A percentile compares a stretch with the other conserved stretches of the same genome.
Evolutionary conservation across 2,888 invertebrate species (phyloP).

Genomic region (Caenorhabditis sp.): DNA sequence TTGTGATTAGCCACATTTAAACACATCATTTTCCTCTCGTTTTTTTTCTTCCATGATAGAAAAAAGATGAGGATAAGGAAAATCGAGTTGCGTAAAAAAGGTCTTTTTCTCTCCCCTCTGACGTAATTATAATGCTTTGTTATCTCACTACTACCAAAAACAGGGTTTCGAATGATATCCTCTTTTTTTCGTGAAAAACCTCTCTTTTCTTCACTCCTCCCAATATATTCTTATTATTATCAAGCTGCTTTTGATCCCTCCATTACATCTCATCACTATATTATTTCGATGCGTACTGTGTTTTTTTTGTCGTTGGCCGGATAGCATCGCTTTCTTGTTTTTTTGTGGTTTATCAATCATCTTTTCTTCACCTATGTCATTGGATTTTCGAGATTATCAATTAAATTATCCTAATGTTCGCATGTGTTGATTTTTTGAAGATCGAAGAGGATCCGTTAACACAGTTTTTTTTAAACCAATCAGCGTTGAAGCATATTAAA

Average conservation of each 20-base stretch:
- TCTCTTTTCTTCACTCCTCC: not conserved
- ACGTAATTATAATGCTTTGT: slow-evolving; percentile 31
- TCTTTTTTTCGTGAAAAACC: slow-evolving; percentile 13
- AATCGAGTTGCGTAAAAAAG: slow-evolving; percentile 40
- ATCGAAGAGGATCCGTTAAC: too few species aligned
- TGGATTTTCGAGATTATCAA: not conserved
- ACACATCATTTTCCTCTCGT: slow-evolving; percentile 13
- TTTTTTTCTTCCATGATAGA: not conserved
- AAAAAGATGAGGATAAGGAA: slow-evolving; percentile 4
- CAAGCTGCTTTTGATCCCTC: slow-evolving; percentile 23
- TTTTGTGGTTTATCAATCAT: not conserved
- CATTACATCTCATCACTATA: not conserved
- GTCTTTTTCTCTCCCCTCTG: slow-evolving; percentile 16
- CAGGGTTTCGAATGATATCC: slow-evolving; percentile 23
- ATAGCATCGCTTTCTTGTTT: not conserved
- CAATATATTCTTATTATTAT: slow-evolving; percentile 37
- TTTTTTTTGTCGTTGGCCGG: not conserved
- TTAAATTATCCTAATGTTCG: not conserved
- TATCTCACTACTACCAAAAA: slow-evolving; percentile 37
- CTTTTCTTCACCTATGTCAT: not conserved
- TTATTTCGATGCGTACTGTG: slow-evolving; percentile 1
- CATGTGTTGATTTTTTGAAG: not conserved
- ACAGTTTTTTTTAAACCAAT: too few species aligned
- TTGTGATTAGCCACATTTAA: slow-evolving; percentile 2
- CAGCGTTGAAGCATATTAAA: too few species aligned